Evolutionary conservation across 2,113 vertebrate species (phyloP).

Genomic region (Dipodomys stephensi): DNA sequence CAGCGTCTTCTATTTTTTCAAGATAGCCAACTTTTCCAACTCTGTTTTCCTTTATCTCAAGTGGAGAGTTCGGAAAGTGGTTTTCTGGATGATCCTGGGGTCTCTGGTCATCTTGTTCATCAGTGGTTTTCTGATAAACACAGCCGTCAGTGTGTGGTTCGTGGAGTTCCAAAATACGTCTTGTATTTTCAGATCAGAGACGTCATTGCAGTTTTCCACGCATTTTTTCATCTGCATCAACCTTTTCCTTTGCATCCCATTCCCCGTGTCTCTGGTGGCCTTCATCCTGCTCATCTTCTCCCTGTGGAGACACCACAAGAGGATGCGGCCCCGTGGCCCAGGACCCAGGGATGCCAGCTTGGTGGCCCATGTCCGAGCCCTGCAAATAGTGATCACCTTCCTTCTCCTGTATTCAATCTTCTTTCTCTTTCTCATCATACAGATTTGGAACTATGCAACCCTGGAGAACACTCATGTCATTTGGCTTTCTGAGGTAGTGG

Average conservation of each 20-base stretch:
- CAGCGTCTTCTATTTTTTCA: constrained; percentile 1
- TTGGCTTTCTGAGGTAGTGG: too few relatives aligned
- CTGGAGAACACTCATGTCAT: too few relatives aligned
- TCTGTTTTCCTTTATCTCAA: neutral
- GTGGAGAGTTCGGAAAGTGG: neutral
- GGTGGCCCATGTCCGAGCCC: neutral
- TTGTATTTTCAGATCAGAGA: too few relatives aligned
- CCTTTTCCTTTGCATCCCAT: too few relatives aligned
- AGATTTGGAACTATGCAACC: neutral
- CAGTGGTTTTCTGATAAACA: too few relatives aligned
- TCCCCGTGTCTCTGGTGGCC: neutral
- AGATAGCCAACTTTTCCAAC: neutral
- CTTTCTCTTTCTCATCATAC: neutral
- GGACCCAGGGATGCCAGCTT: neutral
- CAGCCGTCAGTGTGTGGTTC: too few relatives aligned
- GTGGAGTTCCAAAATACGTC: too few relatives aligned
- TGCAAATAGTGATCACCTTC: neutral
- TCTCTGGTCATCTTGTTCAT: neutral
- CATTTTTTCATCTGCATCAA: too few relatives aligned
- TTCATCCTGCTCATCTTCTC: neutral
- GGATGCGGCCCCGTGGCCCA: neutral
- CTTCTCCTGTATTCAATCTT: neutral
- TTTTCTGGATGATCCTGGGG: neutral
- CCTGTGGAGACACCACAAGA: neutral
- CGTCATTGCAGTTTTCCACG: too few relatives aligned